Base-by-base conservation (phyloP, 2,797 vertebrate species). In the Neosilurus mollespiculum region DNA sequence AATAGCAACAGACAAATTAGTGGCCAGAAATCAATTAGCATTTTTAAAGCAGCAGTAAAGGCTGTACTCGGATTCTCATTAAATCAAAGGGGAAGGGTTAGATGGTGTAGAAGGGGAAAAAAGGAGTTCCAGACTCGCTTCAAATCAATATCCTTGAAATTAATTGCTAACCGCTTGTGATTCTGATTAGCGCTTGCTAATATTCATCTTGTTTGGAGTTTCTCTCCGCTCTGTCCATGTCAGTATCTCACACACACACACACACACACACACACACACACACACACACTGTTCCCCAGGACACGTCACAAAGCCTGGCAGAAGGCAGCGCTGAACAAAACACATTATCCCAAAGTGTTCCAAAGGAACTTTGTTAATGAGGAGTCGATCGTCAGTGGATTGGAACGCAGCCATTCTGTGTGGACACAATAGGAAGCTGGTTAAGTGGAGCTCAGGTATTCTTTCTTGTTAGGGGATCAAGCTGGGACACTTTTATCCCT, bases 381-480 rank as follows among this genome's bases (percentile, higher is more conserved):
- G 71, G 30, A 51, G 54, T 69, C 70, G 51, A 58, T 62, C 78
- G 72, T 86, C 81, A 86, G 70, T 26, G 61, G 83, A 65, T 86
- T 80, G 67, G 86, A 88, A 85, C 86, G 85, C 56, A 51, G 69
- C 83, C 81, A 83, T 88, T 87, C 78, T 80, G 78, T 76, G 61
- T 62, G 51, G 78, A 24, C 81, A 88, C 85, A 83, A 88, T 83
- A 78, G 78, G 54, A 16, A 66, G 80, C 73, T 37, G 64, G 77
- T 58, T 80, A 78, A 71, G 79, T 70, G 75, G 75, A 80, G 30
- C 66, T 77, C 75, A 82, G 64, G 62, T 81, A 81, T 72, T 78
- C 34, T 71, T 30, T 37, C 83, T 80, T 82, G 78, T 81, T 72
- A 82, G 84, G 64, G 53, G 82, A 78, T 85, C 64, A 81, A 80